Conservation (phyloP, 2,113 vertebrate genomes). For the Lanius collurio region DNA sequence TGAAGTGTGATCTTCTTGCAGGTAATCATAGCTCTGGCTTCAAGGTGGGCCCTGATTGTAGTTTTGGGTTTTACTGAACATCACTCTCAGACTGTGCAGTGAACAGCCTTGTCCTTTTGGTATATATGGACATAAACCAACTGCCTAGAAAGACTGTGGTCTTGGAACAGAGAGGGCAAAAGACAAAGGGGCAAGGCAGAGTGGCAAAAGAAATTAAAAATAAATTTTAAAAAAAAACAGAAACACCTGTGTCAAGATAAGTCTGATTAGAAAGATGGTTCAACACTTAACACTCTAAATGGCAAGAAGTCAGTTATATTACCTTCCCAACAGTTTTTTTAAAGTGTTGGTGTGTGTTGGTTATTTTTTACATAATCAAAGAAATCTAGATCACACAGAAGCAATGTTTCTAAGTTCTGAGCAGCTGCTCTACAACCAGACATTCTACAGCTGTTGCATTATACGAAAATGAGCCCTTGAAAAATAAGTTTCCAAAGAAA, state of each 20-base stretch:
- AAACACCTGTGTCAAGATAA: not conserved
- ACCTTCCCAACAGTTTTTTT: not conserved
- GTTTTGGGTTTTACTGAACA: not conserved
- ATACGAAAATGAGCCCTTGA: not conserved
- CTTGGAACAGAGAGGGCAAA: not conserved
- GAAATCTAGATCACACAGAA: not conserved
- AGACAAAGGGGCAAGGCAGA: not conserved
- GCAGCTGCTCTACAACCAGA: not conserved
- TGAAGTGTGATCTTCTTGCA: not conserved
- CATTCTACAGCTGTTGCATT: not conserved
- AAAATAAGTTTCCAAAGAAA: not conserved
- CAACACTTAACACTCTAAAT: not conserved
- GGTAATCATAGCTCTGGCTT: not conserved
- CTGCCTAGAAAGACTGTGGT: not conserved
- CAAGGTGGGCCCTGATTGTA: not conserved
- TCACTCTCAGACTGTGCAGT: not conserved
- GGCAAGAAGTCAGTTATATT: not conserved
- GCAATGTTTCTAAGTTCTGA: not conserved
- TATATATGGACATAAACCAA: not conserved
- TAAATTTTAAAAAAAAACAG: fast-evolving
- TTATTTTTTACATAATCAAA: not conserved
- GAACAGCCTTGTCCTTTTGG: not conserved
- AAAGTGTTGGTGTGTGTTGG: fast-evolving
- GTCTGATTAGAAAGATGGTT: not conserved
- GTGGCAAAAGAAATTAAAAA: not conserved